Base-by-base conservation (phyloP, 2,888 invertebrate species). In the Ecliptopera silaceata region DNA sequence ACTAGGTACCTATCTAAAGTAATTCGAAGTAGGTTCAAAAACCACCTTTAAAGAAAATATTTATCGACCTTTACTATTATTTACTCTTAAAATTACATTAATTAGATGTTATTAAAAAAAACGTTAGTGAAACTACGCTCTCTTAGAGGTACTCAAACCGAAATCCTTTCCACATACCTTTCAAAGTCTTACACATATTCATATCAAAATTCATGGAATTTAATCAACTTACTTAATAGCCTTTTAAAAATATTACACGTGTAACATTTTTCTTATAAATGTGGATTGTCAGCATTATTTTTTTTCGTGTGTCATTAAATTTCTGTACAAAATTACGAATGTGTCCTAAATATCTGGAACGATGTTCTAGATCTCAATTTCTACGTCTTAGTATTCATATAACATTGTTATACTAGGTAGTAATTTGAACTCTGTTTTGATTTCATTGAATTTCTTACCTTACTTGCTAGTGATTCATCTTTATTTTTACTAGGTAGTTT, bases 381-480 rank as follows among this genome's bases (percentile, higher is more conserved):
- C 10, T 29, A 29, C 41, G 31, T 26, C 2, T 36, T 48, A 20
- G 8, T 17, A 34, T 17, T 43, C 32, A 13, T 29, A 34, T 42
- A 31, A 32, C 45, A 29, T 38, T 2, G 29, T 39, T 41, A 31
- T 46, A 29, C 18, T 26, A 6, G 11, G 31, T 31, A 34, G 54
- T 48, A 42, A 54, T 32, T 39, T 22, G 45, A 45, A 45, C 45
- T 18, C 36, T 51, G 51, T 44, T 52, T 52, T 39, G 45, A 46
- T 39, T 39, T 31, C 13, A 31, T 26, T 26, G 6, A 26, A 26
- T 6, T 12, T 8, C 18, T 6, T 29, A 20, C 11, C 8, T 10
- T 0, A 11, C 41, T 29, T 12, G 5, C 22, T 32, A 5, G 12
- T 50, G 20, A 32, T 39, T 34, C 34, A 34, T 3, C 10, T 32